phyloP scores from a whole-genome alignment of 1,140 invertebrate genomes.

The Procambarus virginalis region DNA sequence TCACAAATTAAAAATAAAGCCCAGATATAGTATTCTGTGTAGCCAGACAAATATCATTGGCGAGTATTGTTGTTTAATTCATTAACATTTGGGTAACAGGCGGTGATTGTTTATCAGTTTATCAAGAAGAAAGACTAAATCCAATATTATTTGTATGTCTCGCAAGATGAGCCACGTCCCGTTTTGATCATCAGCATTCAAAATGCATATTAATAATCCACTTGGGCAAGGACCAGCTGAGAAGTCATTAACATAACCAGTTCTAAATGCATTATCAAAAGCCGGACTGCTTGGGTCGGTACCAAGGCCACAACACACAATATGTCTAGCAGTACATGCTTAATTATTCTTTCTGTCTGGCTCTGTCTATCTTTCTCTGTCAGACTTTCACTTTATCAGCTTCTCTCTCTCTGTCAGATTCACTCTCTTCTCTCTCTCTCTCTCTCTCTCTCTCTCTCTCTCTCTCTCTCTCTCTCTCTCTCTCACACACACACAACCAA shows the following conservation, averaged over 20 bases:
- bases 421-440: background rate
- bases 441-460: background rate
- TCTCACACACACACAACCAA: background rate
- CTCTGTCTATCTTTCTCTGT: background rate
- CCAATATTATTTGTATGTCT: too few species aligned
- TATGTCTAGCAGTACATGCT: too few species aligned
- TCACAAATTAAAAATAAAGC: too few species aligned
- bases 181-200: too few species aligned
- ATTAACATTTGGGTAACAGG: too few species aligned
- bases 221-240: background rate
- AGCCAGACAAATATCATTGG: too few species aligned
- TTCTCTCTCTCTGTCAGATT: background rate
- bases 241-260: slow-evolving; percentile 24
- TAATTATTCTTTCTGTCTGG: background rate
- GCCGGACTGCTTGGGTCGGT: background rate
- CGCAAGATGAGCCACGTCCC: too few species aligned
- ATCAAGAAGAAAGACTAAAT: too few species aligned
- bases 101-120: too few species aligned
- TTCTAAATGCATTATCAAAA: slow-evolving; percentile 19
- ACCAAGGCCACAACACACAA: background rate
- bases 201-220: background rate
- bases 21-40: too few species aligned
- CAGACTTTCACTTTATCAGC: background rate
- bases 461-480: background rate
- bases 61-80: too few species aligned